phyloP scores from a whole-genome alignment of 2,113 vertebrate species.

The Clupea harengus region DNA sequence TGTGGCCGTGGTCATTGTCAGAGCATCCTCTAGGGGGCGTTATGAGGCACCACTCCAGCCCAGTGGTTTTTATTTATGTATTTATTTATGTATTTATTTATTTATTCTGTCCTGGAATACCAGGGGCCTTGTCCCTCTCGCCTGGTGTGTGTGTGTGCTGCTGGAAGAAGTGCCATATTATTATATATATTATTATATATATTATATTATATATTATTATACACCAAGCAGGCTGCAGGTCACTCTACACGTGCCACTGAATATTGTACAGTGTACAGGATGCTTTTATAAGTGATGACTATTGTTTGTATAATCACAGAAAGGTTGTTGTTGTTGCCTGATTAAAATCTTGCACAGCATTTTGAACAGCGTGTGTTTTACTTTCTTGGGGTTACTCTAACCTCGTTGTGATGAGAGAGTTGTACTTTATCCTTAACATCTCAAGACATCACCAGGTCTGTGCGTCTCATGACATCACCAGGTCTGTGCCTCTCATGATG shows the following conservation, averaged over 20 bases:
- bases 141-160: background rate
- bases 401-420: background rate
- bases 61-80: background rate
- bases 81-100: background rate
- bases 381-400: too few relatives aligned
- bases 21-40: too few relatives aligned
- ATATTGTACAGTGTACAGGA: background rate
- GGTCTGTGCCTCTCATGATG: too few relatives aligned
- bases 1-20: too few relatives aligned
- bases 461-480: too few relatives aligned
- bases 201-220: background rate
- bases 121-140: background rate
- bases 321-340: background rate
- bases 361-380: background rate
- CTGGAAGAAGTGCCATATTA: background rate
- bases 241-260: background rate
- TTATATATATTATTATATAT: too few relatives aligned
- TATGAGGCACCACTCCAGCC: too few relatives aligned
- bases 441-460: too few relatives aligned
- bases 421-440: too few relatives aligned
- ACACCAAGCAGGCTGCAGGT: background rate
- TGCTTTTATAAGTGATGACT: background rate
- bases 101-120: background rate
- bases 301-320: background rate
- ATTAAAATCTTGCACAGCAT: conserved; percentile 1